Evolutionary conservation across 2,113 vertebrate genomes (phyloP), one percentile per base, ranked within the genome.

Genomic region (Onychostoma macrolepis): DNA sequence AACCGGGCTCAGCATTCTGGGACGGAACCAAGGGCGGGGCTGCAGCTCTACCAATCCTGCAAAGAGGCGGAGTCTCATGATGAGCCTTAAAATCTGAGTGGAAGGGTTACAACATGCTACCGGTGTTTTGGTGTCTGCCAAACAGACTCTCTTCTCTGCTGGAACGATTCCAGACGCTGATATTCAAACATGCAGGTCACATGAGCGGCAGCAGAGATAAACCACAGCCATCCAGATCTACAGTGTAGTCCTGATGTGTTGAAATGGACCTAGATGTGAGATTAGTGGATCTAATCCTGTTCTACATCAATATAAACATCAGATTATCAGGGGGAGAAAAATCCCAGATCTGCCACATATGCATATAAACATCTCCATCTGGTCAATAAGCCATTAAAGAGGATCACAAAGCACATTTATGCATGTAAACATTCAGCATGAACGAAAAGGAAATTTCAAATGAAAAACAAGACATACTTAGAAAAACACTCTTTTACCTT

Each of bases 1-100:
- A 86, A 89, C 86, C 11, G 89, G 89, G 74, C 89, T 89, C 89
- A 89, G 75, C 89, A 89, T 89, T 86, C 61, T 89, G 69, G 74
- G 79, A 80, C n/a, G 53, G 80, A 72, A 82, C 69, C 43, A 74
- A 72, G 78, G 83, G 72, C 21, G 50, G 83, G 80, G 86, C 86
- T 89, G 85, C 86, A 88, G 76, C 67, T 86, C 63, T 88, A 86
- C 80, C 86, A 84, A 83, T 89, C 86, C 89, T 89, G 84, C 45
- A 83, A 87, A 86, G 43, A 77, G 41, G 53, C 19, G 78, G 79
- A 17, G 48, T 36, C 38, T 87, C 17, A 75, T 26, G 21, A 65
- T 38, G 12, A 83, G 2, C 26, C 13, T 58, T 67, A 48, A 12
- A 81, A 45, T 65, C 6, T 67, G 8, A 83, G 33, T 65, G 28